Evolutionary conservation across 2,113 vertebrate species (phyloP), one percentile per base, ranked within the genome.

Genomic region (Rhinogobius similis): DNA sequence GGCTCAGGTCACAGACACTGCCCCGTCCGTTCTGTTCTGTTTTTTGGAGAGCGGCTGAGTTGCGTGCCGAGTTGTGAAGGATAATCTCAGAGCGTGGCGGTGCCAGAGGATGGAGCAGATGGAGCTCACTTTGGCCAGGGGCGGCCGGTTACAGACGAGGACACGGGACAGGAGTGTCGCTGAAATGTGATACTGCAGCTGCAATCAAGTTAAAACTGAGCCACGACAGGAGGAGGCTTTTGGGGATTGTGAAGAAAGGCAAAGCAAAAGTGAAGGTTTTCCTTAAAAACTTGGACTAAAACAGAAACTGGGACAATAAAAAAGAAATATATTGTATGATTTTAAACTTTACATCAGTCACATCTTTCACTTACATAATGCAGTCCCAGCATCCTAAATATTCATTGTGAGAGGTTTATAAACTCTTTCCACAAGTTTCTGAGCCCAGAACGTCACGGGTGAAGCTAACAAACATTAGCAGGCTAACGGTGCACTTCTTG

Each of bases 21-120:
- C 29, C 61, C 29, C 3, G 29, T 8, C 36, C 11, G 7, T 27
- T 74, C 53, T n/a, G 44, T 38, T 63, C 1, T 66, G 67, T 59
- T 80, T 74, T 75, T 56, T 20, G 20, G 32, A 20, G 20, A 52
- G 48, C 23, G 10, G n/a, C 21, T 23, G 26, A 77, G 46, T 73
- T 56, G 66, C 48, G 1, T 59, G 62, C 76, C 67, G 36, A 50
- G 56, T 77, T 72, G 77, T 86, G 71, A 71, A 70, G 68, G 74
- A 79, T 88, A 81, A 90, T 84, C 87, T 84, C 53, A 44, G 65
- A 46, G 81, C 46, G 72, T 58, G 52, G 32, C 21, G 10, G 6
- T 81, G 90, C 88, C 87, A 91, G 84, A 91, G 84, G 70, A 75
- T 44, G 79, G 20, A 50, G 75, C 89, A 92, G 90, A 92, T 91